Base-by-base conservation (phyloP, 2,888 invertebrate genomes). In the Cloeon dipterum region DNA sequence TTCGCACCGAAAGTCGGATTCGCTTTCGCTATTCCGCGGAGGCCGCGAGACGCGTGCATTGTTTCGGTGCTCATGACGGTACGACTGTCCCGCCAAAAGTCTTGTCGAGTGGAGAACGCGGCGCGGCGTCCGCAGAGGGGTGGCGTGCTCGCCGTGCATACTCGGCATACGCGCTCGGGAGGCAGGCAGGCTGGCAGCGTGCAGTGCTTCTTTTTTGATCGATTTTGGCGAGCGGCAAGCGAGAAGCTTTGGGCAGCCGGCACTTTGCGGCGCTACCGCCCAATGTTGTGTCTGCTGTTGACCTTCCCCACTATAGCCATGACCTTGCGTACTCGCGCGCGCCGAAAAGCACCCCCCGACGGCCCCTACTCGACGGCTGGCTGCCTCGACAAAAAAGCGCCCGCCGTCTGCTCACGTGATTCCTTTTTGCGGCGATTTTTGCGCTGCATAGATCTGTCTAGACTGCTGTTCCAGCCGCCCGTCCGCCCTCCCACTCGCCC, bases 241-340 rank as follows among this genome's bases (percentile, higher is more conserved):
- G n/a, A n/a, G 23, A 23, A 23, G 23, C 23, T 8, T 8, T 8
- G 11, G 8, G 7, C 23, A 23, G 23, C 23, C 23, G 23, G 23
- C 11, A 11, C 11, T 23, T 11, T 23, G 8, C 11, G 8, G 7
- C 23, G 7, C 23, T 23, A 7, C 11, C 23, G 7, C 23, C 11
- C 23, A 8, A 7, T 23, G 8, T 23, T 11, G 7, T 11, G 7
- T 11, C 11, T n/a, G 7, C 29, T 29, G 13, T 11, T 29, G 29
- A 29, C 29, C 29, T 29, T 29, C 29, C 29, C 29, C 29, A 29
- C 29, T 29, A 16, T 7, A 29, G 29, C 29, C 29, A 29, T 29
- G 29, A 29, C 29, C 29, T 29, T 29, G 29, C 29, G 29, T 29
- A 29, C 29, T 29, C 16, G 29, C 16, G n/a, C n/a, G 13, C 29